Evolutionary conservation across 2,797 vertebrate species (phyloP), one percentile per base, ranked within the genome.

Genomic region (Dromococcyx pavoninus): DNA sequence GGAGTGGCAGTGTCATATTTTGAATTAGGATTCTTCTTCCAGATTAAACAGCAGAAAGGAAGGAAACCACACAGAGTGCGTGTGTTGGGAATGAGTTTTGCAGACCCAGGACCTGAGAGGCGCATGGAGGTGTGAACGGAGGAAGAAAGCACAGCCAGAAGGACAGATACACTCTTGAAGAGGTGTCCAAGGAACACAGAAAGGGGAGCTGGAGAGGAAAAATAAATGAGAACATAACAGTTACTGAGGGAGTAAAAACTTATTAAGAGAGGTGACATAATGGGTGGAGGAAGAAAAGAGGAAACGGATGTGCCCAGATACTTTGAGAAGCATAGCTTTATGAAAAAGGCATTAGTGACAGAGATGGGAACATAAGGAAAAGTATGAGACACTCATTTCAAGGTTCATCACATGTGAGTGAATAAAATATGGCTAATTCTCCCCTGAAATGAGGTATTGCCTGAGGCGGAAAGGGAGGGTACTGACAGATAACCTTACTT

Each of bases 11-110:
- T 56, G 32, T 21, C 41, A 12, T 83, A n/a, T 16, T 93, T 86
- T 24, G 30, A 88, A 76, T 91, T 73, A 77, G 50, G 16, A 84
- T 93, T 78, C 33, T 86, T 91, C 60, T 87, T 92, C 89, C 89
- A 88, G 64, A 65, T 90, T 79, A 91, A 94, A 88, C 57, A 94
- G 19, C 13, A 82, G 33, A 82, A 91, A 14, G 83, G 67, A 77
- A 91, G 64, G 83, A 91, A 92, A 43, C 60, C 50, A 74, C 76
- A 46, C 1, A 1, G 56, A 67, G 5, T 81, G 25, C 89, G 6
- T 87, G 4, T 74, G 28, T 70, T 91, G 61, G 71, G 60, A 93
- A 85, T 93, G 77, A 82, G 11, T 88, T 94, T 77, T 94, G 67
- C 83, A 94, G 91, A 61, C 51, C 18, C 41, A 37, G 62, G 44